These are phyloP conservation scores for Conistra vaccinii DNA, from an alignment of 2,888 invertebrate species.

Conservation along the genomic window DNA sequence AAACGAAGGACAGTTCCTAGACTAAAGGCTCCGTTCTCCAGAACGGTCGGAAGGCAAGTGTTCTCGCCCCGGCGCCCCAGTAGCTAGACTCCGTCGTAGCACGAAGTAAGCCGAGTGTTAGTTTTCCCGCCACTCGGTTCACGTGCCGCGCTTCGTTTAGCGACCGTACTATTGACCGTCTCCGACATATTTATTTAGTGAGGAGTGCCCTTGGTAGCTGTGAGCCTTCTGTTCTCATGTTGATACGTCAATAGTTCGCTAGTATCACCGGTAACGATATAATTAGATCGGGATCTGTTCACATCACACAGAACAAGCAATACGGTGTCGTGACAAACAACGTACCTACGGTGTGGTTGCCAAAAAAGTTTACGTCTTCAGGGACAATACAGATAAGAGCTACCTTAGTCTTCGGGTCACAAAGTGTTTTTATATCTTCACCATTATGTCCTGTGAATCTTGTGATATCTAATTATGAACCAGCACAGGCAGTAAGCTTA, in stretches of 20 bases:
- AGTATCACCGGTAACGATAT: background rate
- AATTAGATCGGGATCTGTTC: slow-evolving; percentile 1
- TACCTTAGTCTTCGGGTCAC: background rate
- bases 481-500: no score
- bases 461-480: background rate
- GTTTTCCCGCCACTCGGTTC: no score
- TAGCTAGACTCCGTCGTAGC: no score
- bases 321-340: background rate
- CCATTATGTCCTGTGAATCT: background rate
- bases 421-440: background rate
- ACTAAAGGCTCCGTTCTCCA: no score
- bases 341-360: background rate
- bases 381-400: slow-evolving; percentile 15
- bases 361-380: slow-evolving; percentile 3
- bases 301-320: slow-evolving; percentile 2
- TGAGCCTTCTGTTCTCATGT: slow-evolving; percentile 3
- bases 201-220: background rate
- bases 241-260: background rate
- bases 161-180: no score
- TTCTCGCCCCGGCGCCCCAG: no score
- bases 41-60: no score
- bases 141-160: no score
- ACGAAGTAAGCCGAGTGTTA: no score
- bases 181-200: slow-evolving; percentile 5
- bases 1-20: no score